Base-by-base conservation (phyloP, 2,888 invertebrate species). In the Volucella bombylans region DNA sequence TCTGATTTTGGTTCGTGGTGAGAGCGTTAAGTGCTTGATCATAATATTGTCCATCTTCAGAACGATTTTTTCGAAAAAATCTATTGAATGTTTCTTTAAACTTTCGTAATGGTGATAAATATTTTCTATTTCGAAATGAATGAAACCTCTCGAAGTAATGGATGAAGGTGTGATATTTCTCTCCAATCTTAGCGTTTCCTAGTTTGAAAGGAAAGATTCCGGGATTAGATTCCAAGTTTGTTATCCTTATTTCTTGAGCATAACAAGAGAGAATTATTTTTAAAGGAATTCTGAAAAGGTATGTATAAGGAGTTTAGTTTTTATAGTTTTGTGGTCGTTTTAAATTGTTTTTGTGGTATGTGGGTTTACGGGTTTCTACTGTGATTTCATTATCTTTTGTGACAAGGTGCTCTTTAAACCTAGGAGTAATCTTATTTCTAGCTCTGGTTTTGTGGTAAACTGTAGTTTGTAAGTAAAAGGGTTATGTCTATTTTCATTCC, bases 291-390 rank as follows among this genome's bases (percentile, higher is more conserved):
- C 2, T 18, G 18, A 18, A 18, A 18, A 18, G 18, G 18, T 18
- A 18, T 67, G 54, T 43, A 61, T 45, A 45, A 12, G 18, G 9
- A 54, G 41, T 14, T 67, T 31, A 67, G 15, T 18, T 61, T 61
- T 15, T 61, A 23, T 23, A 23, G 18, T 61, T 8, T 12, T 18
- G 15, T 61, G 41, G 67, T 31, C 57, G 47, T 67, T 47, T 65
- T 67, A 74, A 49, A 18, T 67, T 74, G 15, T 59, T 72, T 72
- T 72, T 72, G 23, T 74, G 74, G 39, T 74, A 67, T 45, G 15
- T 50, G 10, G 31, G 55, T 6, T 14, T 31, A 8, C 14, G 23
- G 8, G 74, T 59, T 47, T 49, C 12, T 54, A 74, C 38, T 14
- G n/a, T n/a, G n/a, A n/a, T n/a, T n/a, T n/a, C n/a, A n/a, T n/a